These are phyloP conservation scores for Atta colombica DNA, from an alignment of 1,140 invertebrate genomes.

Conservation along the genomic window DNA sequence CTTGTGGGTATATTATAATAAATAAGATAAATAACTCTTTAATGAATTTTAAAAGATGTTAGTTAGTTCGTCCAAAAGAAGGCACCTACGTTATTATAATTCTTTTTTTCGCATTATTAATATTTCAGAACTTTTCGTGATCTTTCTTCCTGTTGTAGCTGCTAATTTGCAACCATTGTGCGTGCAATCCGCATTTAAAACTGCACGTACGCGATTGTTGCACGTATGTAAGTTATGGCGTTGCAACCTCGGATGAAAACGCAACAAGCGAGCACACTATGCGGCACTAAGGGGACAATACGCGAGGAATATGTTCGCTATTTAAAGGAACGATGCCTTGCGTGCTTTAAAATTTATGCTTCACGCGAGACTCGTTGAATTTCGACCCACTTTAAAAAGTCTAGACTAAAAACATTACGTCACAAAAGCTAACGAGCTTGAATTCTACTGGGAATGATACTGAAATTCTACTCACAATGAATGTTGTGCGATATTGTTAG, in stretches of 20 bases:
- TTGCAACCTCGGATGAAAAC: slow-evolving; percentile 56
- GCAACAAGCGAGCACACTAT: slow-evolving; percentile 59
- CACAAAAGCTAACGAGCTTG: background rate
- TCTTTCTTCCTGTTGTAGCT: background rate
- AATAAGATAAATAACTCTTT: background rate
- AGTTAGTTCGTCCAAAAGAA: background rate
- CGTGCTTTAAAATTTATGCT: slow-evolving; percentile 41
- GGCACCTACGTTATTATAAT: background rate
- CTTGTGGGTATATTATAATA: no score
- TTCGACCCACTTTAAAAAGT: slow-evolving; percentile 46
- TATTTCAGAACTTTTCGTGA: background rate
- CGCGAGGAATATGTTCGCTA: slow-evolving; percentile 54
- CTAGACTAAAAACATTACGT: slow-evolving; percentile 13
- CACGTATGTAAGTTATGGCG: slow-evolving; percentile 53
- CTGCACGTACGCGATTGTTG: slow-evolving; percentile 5
- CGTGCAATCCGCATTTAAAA: slow-evolving; percentile 25
- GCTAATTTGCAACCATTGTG: slow-evolving; percentile 20
- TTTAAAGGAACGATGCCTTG: slow-evolving; percentile 57
- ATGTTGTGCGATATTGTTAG: background rate
- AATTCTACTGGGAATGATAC: background rate
- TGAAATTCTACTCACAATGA: background rate
- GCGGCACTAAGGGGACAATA: slow-evolving; percentile 62
- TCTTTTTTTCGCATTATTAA: background rate
- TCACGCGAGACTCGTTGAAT: slow-evolving; percentile 37
- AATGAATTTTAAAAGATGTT: background rate